Evolutionary conservation across 2,797 vertebrate genomes (phyloP).

Genomic region (Falco biarmicus): DNA sequence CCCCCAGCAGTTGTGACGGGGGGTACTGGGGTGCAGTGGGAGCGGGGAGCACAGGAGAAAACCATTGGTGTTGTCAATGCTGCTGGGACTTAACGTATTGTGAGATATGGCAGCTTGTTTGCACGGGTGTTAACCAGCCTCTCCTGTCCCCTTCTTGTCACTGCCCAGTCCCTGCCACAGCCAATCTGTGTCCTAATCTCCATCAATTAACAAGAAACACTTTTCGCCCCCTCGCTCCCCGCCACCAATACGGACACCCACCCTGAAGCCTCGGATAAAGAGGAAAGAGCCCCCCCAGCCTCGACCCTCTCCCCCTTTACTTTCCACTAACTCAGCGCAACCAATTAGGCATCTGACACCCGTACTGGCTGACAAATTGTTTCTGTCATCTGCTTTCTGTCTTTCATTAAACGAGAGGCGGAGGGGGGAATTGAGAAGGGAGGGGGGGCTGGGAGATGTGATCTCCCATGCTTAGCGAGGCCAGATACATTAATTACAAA

Average conservation of each 20-base stretch:
- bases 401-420: conserved; percentile 80
- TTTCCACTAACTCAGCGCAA: conserved; percentile 87
- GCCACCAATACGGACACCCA: neutral
- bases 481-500: conserved; percentile 88
- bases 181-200: conserved; percentile 91
- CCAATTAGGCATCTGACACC: conserved; percentile 94
- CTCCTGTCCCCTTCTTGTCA: conserved; percentile 88
- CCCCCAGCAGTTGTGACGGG: neutral
- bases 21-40: neutral
- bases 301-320: conserved; percentile 67
- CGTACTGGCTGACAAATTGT: conserved; percentile 85
- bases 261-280: conserved; percentile 1
- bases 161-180: conserved; percentile 90
- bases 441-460: conserved; percentile 70
- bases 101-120: conserved; percentile 94
- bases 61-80: neutral
- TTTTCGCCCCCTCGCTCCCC: conserved; percentile 6
- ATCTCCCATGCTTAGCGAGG: conserved; percentile 84
- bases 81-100: conserved; percentile 75
- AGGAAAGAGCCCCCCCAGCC: neutral
- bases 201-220: conserved; percentile 83
- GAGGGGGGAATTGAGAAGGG: conserved; percentile 28
- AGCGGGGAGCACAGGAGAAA: fast-evolving
- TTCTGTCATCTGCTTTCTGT: conserved; percentile 97
- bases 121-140: conserved; percentile 86